Base-by-base conservation (phyloP, 2,113 vertebrate genomes). In the Apteryx owenii region DNA sequence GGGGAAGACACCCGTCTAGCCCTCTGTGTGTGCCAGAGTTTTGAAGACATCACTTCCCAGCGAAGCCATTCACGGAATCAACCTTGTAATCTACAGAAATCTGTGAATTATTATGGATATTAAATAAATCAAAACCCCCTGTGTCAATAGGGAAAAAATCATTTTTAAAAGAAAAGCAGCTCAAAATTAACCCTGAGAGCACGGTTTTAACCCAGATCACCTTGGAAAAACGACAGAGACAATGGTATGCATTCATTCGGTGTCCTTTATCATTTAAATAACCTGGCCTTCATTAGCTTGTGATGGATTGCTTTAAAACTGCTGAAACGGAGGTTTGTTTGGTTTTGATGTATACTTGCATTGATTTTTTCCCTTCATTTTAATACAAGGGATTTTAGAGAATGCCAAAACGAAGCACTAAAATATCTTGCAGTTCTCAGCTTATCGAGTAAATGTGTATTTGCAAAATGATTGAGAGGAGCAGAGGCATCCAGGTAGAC, bases 241-340 rank as follows among this genome's bases (percentile, higher is more conserved):
- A 97, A 91, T 75, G 68, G 88, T 13, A 81, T 33, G 64, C 92
- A 96, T 95, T 96, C 89, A 93, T 88, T 48, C 58, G 11, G 66
- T 12, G 9, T 83, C 76, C 68, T 93, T 93, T 95, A 65, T 93
- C 72, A 93, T 95, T 93, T 95, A 93, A 94, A 96, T 96, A 92
- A 86, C 76, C 36, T 54, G 54, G 90, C 85, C 93, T 95, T 90
- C 88, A 20, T 93, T 50, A 80, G 68, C 80, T 90, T 54, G 66
- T 46, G 82, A 62, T 62, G 68, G 95, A 96, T 80, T 40, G 85
- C 88, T 88, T 64, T 62, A 88, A 90, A 91, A 78, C 58, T 76
- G 72, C 82, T 40, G 33, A 61, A 88, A 53, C 2, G 10, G 62
- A 85, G 89, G 53, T 53, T 85, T 81, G 89, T 29, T 92, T 29